Evolutionary conservation across 2,888 invertebrate species (phyloP).

Genomic region (Tetramorium bicarinatum): DNA sequence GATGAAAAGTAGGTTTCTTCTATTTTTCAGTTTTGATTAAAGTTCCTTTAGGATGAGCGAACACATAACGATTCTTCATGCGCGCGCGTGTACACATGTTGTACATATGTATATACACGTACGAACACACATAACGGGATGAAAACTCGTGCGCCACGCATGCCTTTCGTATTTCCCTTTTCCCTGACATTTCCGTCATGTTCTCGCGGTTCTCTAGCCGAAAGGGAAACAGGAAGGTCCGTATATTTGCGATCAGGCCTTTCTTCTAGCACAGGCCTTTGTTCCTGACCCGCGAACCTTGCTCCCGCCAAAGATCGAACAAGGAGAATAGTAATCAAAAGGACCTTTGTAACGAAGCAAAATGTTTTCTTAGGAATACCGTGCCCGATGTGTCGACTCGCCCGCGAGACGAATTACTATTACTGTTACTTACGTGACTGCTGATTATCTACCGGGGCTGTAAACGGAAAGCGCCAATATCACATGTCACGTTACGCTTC

Average conservation of each 20-base stretch:
- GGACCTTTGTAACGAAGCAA: slow-evolving; percentile 35
- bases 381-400: not conserved
- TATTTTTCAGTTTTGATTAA: slow-evolving; percentile 76
- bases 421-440: not conserved
- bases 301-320: slow-evolving; percentile 59
- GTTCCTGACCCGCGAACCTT: slow-evolving; percentile 55
- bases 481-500: slow-evolving; percentile 22
- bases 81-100: slow-evolving; percentile 12
- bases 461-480: not conserved
- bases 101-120: not conserved
- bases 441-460: not conserved
- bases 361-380: not conserved
- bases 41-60: slow-evolving; percentile 68
- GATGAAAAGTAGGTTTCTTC: slow-evolving; percentile 76
- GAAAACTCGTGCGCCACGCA: slow-evolving; percentile 41
- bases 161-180: slow-evolving; percentile 19
- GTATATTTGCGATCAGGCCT: slow-evolving; percentile 64
- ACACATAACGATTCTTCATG: slow-evolving; percentile 58
- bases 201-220: not conserved
- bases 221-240: slow-evolving; percentile 22
- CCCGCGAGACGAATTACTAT: not conserved
- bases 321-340: slow-evolving; percentile 62
- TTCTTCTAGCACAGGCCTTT: slow-evolving; percentile 63
- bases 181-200: slow-evolving; percentile 7
- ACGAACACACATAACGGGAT: not conserved